These are phyloP conservation scores for Semicossyphus pulcher DNA, from an alignment of 2,113 vertebrate species.

Conservation along the genomic window DNA sequence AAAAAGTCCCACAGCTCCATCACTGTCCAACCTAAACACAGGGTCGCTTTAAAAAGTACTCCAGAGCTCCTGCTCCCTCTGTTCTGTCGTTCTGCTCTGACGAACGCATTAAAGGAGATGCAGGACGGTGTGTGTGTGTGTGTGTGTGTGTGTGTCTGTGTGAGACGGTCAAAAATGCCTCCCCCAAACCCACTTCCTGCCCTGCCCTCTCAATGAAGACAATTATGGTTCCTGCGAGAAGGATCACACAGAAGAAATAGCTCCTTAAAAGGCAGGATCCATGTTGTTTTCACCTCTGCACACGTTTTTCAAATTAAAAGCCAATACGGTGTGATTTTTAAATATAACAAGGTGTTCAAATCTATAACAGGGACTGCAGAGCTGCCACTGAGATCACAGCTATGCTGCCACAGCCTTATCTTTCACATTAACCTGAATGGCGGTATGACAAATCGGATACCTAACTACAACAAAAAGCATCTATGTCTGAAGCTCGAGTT, in stretches of 20 bases:
- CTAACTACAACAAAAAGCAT: neutral
- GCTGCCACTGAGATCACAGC: conserved; percentile 15
- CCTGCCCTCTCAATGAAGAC: conserved; percentile 79
- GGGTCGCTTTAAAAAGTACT: neutral
- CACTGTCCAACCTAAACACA: neutral
- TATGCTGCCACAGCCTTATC: neutral
- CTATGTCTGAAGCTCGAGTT: neutral
- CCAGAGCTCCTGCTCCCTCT: neutral
- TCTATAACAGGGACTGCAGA: neutral
- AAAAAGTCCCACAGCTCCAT: conserved; percentile 13
- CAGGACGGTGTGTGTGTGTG: conserved; percentile 6
- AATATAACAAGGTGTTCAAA: conserved; percentile 34
- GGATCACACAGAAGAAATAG: conserved; percentile 69
- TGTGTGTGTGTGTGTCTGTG: neutral
- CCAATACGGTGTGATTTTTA: conserved; percentile 28
- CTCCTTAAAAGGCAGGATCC: conserved; percentile 79
- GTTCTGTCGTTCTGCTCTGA: conserved; percentile 30
- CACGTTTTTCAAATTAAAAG: conserved; percentile 71
- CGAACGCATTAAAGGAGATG: conserved; percentile 35
- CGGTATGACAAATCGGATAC: neutral
- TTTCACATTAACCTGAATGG: neutral
- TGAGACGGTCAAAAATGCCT: conserved; percentile 60
- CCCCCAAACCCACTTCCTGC: conserved; percentile 81
- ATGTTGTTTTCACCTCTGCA: conserved; percentile 64
- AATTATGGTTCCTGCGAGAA: conserved; percentile 76